Evolutionary conservation across 2,888 invertebrate genomes (phyloP).

Genomic region (Thereva nobilitata): DNA sequence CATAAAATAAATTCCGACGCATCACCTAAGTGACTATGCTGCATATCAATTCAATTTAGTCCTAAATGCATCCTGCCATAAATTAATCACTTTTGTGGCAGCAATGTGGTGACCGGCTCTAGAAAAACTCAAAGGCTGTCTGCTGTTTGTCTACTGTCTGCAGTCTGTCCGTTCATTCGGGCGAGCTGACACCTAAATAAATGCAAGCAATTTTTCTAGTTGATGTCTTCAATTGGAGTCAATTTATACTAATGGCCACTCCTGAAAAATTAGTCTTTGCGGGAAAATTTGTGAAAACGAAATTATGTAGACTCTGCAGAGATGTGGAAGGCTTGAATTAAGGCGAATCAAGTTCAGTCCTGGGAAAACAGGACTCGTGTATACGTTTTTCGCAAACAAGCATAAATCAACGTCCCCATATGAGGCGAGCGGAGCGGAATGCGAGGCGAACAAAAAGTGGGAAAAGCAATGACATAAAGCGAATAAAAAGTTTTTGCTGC

Average conservation of each 20-base stretch:
- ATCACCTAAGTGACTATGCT: too few relatives aligned
- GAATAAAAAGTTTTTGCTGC: neutral
- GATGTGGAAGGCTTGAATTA: too few relatives aligned
- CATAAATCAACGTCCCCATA: constrained; percentile 28
- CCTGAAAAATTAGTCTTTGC: constrained; percentile 34
- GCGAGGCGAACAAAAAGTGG: neutral
- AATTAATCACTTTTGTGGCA: too few relatives aligned
- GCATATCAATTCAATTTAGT: too few relatives aligned
- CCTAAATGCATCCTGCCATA: too few relatives aligned
- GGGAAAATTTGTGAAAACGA: constrained; percentile 26
- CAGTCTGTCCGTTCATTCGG: constrained; percentile 23
- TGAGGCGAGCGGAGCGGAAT: neutral
- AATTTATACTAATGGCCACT: constrained; percentile 38
- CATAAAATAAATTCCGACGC: too few relatives aligned
- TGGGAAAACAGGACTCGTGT: neutral
- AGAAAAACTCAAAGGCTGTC: constrained; percentile 3
- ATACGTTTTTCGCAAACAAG: neutral
- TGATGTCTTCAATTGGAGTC: constrained; percentile 38
- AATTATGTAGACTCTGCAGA: constrained; percentile 11
- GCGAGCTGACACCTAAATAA: constrained; percentile 30
- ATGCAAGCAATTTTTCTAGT: constrained; percentile 33
- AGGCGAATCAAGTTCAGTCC: neutral
- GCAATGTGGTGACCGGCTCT: constrained; percentile 4
- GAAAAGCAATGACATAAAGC: constrained; percentile 10
- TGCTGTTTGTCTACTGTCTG: neutral